phyloP scores from a whole-genome alignment of 2,113 vertebrate genomes.

The Chelonoidis abingdonii region DNA sequence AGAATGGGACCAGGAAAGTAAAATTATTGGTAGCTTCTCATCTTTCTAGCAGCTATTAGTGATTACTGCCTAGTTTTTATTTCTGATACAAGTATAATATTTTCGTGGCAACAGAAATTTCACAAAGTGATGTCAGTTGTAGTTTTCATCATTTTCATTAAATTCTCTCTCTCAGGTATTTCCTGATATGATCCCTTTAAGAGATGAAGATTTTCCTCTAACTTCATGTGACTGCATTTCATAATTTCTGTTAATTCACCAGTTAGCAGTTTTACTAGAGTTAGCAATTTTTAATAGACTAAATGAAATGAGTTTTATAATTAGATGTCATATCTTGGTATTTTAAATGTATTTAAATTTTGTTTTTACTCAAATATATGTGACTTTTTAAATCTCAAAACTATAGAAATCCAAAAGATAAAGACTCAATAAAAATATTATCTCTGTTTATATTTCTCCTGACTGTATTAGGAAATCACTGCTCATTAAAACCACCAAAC shows the following conservation, averaged over 20 bases:
- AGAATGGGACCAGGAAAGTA: neutral
- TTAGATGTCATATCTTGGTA: neutral
- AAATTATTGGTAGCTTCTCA: neutral
- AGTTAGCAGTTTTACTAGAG: neutral
- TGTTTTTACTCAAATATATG: neutral
- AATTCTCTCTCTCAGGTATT: neutral
- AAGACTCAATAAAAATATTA: neutral
- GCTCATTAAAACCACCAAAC: constrained; percentile 32
- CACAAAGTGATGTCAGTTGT: constrained; percentile 4
- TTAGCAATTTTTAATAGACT: neutral
- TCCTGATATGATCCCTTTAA: neutral
- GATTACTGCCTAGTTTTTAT: neutral
- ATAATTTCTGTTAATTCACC: neutral
- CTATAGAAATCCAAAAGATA: neutral
- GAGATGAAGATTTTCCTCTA: neutral
- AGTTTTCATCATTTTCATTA: constrained; percentile 3
- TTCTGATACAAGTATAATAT: neutral
- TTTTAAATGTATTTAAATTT: neutral
- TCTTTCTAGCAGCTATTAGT: neutral
- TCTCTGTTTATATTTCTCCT: constrained; percentile 4
- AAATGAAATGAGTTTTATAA: neutral
- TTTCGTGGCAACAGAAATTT: constrained; percentile 14
- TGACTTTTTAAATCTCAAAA: neutral
- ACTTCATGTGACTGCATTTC: neutral
- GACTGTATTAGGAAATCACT: constrained; percentile 27